Conservation (phyloP, 2,113 vertebrate species). For the Probosciger aterrimus region DNA sequence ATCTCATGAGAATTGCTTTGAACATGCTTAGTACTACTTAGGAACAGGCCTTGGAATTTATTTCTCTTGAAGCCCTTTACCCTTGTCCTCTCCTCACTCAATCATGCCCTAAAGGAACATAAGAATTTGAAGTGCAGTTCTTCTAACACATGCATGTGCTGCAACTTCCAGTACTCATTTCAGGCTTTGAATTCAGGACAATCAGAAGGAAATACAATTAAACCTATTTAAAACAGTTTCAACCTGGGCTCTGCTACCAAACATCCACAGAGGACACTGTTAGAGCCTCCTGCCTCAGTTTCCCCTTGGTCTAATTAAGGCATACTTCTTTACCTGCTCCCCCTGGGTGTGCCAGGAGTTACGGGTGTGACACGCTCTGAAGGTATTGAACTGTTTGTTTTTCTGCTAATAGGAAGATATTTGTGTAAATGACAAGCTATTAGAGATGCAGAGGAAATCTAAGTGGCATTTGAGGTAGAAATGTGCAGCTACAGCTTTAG, state of each 20-base stretch:
- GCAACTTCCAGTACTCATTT: neutral
- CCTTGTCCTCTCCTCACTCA: neutral
- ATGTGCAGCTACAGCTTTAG: neutral
- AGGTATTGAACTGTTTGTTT: neutral
- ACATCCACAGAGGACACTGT: rapidly evolving
- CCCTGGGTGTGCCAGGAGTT: neutral
- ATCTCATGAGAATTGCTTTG: neutral
- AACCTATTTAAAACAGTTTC: neutral
- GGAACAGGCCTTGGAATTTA: neutral
- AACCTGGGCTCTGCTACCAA: neutral
- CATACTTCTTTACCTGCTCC: neutral
- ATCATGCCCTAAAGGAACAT: neutral
- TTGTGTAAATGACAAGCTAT: neutral
- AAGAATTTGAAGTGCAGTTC: neutral
- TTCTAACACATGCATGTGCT: rapidly evolving
- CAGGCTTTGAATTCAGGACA: neutral
- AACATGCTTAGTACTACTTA: neutral
- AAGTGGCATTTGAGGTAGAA: neutral
- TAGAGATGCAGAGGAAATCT: neutral
- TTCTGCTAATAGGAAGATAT: neutral
- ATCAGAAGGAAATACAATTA: neutral
- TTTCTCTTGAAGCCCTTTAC: neutral
- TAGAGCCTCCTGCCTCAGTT: neutral
- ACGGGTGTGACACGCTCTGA: neutral
- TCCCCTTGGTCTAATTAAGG: neutral